A percentile compares a stretch with the other conserved stretches of the same genome.
phyloP scores from a whole-genome alignment of 2,797 vertebrate genomes.

The Siniperca undulata region DNA sequence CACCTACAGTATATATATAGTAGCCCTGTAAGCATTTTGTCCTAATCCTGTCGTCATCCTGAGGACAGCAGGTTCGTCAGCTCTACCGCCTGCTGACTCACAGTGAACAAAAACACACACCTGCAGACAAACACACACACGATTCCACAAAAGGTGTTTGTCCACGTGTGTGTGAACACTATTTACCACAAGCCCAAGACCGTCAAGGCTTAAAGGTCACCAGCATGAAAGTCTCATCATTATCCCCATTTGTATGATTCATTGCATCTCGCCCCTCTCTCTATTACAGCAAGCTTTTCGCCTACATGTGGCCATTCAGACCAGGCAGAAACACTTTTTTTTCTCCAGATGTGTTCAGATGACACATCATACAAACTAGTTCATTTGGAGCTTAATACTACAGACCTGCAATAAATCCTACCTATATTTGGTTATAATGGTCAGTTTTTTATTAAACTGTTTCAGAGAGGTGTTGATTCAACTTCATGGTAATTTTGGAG shows the following conservation, averaged over 20 bases:
- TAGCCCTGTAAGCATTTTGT: slow-evolving; percentile 34
- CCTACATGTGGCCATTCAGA: neutral
- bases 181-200: neutral
- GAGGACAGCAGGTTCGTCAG: slow-evolving; percentile 39
- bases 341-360: neutral
- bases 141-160: slow-evolving; percentile 1
- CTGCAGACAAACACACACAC: slow-evolving; percentile 30
- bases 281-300: too few relatives aligned
- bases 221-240: neutral
- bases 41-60: slow-evolving; percentile 49
- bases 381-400: neutral
- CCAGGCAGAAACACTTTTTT: neutral
- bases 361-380: neutral
- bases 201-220: neutral
- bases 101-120: slow-evolving; percentile 48
- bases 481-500: too few relatives aligned
- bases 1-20: slow-evolving; percentile 40
- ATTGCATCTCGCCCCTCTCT: neutral
- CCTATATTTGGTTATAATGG: neutral
- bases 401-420: neutral
- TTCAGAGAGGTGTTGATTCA: too few relatives aligned
- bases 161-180: neutral
- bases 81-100: slow-evolving; percentile 52
- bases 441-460: too few relatives aligned
- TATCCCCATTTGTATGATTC: neutral